A percentile compares a stretch with the other conserved stretches of the same genome.
Evolutionary conservation across 2,113 vertebrate genomes (phyloP).

Genomic region (Beaufortia kweichowensis): DNA sequence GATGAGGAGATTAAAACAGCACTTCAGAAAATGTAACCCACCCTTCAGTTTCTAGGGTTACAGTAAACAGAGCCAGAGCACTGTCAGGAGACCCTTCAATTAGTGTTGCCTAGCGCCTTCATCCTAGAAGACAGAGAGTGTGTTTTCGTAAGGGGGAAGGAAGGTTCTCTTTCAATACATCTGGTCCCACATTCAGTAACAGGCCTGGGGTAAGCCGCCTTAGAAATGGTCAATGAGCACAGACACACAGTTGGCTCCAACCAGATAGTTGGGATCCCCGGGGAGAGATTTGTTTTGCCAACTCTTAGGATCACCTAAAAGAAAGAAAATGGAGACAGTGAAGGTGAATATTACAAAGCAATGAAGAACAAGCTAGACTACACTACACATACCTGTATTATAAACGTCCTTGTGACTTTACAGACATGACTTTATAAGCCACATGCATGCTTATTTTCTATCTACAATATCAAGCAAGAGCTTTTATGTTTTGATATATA

Average conservation of each 20-base stretch:
- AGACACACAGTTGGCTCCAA: conserved; percentile 98
- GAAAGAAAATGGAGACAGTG: conserved; percentile 10
- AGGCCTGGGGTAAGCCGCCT: conserved; percentile 71
- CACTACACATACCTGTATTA: not conserved
- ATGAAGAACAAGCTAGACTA: not conserved
- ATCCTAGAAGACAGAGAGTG: conserved; percentile 13
- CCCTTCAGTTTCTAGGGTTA: conserved; percentile 59
- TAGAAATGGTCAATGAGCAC: conserved; percentile 99
- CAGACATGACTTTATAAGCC: not conserved
- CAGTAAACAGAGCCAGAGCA: conserved; percentile 66
- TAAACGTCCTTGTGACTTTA: not conserved
- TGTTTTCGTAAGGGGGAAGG: conserved; percentile 7
- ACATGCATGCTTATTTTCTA: conserved; percentile 3
- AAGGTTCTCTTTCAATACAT: conserved; percentile 55
- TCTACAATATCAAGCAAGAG: not conserved
- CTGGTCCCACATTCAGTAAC: conserved; percentile 79
- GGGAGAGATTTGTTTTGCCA: conserved; percentile 99
- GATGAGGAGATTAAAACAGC: conserved; percentile 56
- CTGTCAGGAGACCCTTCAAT: conserved; percentile 79
- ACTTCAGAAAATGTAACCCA: conserved; percentile 58
- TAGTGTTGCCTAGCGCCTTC: conserved; percentile 32
- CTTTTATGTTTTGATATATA: no score
- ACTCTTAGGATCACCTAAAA: conserved; percentile 95
- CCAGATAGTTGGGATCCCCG: conserved; percentile 97
- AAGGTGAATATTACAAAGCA: conserved; percentile 53